Base-by-base conservation (phyloP, 1,140 invertebrate genomes). In the Prorops nasuta region DNA sequence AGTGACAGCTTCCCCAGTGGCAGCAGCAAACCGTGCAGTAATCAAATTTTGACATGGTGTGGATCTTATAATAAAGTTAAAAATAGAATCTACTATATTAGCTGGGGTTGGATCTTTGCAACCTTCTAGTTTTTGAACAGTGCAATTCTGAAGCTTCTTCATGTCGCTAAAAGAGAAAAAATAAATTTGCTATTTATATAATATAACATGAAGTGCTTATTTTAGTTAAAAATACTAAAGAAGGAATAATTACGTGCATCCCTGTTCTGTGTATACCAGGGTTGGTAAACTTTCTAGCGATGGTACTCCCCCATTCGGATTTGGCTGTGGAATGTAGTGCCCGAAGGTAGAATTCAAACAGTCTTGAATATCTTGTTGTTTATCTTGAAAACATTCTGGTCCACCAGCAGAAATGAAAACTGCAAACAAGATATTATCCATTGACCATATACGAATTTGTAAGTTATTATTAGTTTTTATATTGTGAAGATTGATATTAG, bases 341-440 rank as follows among this genome's bases (percentile, higher is more conserved):
- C 67, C 65, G 12, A 85, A 74, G 0, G 87, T 87, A 1, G 61
- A 56, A 58, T 90, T 88, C 0, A 83, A 47, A 61, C 89, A 91
- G 0, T 79, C 58, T 61, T 80, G 76, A 3, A 91, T 80, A 1
- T 69, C 78, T 20, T 83, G 77, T 51, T 80, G 76, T 59, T 87
- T 84, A 1, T 78, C 71, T 44, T 80, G 54, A 32, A 90, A 73
- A 61, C 89, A 91, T 59, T 90, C 86, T 3, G 86, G 84, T 2
- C 89, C 89, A 40, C 84, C 81, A 58, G 89, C 86, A 31, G 88
- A 84, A 37, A 90, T 86, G 59, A 91, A 91, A 49, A 91, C 86
- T 88, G 60, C 9, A 83, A 80, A 64, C n/a, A n/a, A n/a, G n/a
- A n/a, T n/a, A n/a, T n/a, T n/a, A n/a, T n/a, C n/a, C n/a, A n/a